These are phyloP conservation scores for Athrips mouffetella DNA, from an alignment of 2,888 invertebrate genomes.

Conservation along the genomic window DNA sequence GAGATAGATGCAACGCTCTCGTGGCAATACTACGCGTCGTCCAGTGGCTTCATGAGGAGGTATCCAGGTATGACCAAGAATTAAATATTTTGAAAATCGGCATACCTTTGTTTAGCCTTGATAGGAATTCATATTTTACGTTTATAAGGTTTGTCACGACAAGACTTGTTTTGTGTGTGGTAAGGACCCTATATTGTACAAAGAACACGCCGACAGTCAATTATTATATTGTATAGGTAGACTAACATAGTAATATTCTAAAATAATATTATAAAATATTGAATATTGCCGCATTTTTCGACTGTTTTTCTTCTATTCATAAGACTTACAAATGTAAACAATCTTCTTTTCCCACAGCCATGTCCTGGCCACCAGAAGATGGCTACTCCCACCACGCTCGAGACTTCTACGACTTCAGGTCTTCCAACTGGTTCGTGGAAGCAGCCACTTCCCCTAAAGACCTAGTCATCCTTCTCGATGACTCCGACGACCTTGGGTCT, in stretches of 20 bases:
- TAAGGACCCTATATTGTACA: too few species aligned
- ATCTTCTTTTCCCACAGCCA: slow-evolving; percentile 66
- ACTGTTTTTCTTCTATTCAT: too few species aligned
- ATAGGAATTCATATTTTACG: neutral
- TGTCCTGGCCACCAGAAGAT: slow-evolving; percentile 91
- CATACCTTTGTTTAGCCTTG: neutral
- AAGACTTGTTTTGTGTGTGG: too few species aligned
- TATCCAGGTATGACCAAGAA: slow-evolving; percentile 86
- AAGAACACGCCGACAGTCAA: too few species aligned
- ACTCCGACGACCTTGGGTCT: slow-evolving; percentile 92
- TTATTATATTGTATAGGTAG: too few species aligned
- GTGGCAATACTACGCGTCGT: slow-evolving; percentile 99
- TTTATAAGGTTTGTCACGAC: too few species aligned
- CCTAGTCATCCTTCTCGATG: slow-evolving; percentile 94
- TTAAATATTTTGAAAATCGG: neutral
- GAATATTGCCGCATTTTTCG: too few species aligned
- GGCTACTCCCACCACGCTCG: slow-evolving; percentile 87
- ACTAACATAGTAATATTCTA: too few species aligned
- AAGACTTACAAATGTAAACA: too few species aligned
- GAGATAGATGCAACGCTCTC: slow-evolving; percentile 93
- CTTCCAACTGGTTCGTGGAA: slow-evolving; percentile 97
- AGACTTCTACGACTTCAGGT: slow-evolving; percentile 95
- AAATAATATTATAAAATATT: too few species aligned
- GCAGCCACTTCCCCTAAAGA: slow-evolving; percentile 99
- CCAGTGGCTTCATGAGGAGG: slow-evolving; percentile 95